Evolutionary conservation across 2,113 vertebrate species (phyloP).

Genomic region (Cyprinodon variegatus): DNA sequence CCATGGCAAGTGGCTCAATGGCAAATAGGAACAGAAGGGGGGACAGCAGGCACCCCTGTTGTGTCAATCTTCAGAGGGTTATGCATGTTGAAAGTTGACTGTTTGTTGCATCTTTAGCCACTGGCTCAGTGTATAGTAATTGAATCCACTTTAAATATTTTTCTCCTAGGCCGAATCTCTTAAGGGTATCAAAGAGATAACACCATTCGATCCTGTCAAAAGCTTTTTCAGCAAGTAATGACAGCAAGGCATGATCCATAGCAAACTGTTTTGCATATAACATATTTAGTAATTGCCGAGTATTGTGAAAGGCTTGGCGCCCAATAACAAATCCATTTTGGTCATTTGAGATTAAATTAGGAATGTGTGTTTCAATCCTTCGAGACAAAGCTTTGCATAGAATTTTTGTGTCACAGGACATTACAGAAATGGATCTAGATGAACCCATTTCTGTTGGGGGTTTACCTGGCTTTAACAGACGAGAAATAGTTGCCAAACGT

Average conservation of each 20-base stretch:
- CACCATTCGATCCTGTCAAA: not conserved
- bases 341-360: not conserved
- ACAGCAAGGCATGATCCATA: not conserved
- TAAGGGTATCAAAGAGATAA: not conserved
- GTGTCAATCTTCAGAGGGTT: not conserved
- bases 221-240: slow-evolving; percentile 2
- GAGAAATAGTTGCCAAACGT: not conserved
- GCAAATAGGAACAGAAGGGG: not conserved
- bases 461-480: not conserved
- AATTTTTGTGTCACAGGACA: not conserved
- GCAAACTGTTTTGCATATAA: not conserved
- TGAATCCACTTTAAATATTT: not conserved
- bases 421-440: not conserved
- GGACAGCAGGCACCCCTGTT: not conserved
- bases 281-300: not conserved
- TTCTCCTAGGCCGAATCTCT: not conserved
- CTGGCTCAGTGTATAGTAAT: not conserved
- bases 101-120: not conserved
- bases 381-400: not conserved
- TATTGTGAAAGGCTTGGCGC: not conserved
- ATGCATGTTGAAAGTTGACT: not conserved
- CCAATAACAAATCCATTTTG: slow-evolving; percentile 8
- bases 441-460: not conserved
- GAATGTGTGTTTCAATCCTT: not conserved
- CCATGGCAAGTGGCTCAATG: not conserved